Evolutionary conservation across 1,140 invertebrate species (phyloP).

Genomic region (Nylanderia fulva): DNA sequence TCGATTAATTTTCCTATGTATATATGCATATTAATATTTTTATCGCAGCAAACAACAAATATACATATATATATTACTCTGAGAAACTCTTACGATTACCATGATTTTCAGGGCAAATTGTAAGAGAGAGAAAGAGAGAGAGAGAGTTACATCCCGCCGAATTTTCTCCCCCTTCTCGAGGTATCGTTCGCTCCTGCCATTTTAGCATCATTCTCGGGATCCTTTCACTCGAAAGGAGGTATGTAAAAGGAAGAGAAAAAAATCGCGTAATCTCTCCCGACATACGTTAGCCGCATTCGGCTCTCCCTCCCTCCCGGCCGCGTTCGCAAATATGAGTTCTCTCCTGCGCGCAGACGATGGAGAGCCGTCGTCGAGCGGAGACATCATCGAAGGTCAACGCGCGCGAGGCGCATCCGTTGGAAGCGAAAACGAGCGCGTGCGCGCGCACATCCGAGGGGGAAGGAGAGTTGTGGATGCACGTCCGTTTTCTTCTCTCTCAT

Average conservation of each 20-base stretch:
- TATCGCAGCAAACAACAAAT: too few relatives aligned
- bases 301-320: not conserved
- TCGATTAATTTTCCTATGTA: too few relatives aligned
- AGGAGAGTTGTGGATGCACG: not conserved
- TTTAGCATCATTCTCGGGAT: not conserved
- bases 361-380: not conserved
- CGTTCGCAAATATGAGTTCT: not conserved
- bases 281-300: not conserved
- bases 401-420: constrained; percentile 63
- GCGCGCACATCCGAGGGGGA: not conserved
- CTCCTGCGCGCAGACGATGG: not conserved
- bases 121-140: not conserved
- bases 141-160: not conserved
- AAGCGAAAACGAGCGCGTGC: not conserved
- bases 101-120: too few relatives aligned
- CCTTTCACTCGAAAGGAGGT: not conserved
- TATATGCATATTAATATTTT: too few relatives aligned
- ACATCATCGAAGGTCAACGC: constrained; percentile 66
- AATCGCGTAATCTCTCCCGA: not conserved
- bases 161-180: not conserved
- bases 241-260: not conserved
- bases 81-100: too few relatives aligned
- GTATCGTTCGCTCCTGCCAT: not conserved
- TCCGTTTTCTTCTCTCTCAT: not conserved
- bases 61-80: too few relatives aligned